These are phyloP conservation scores for Latheticus oryzae DNA, from an alignment of 2,888 invertebrate species.

Conservation along the genomic window DNA sequence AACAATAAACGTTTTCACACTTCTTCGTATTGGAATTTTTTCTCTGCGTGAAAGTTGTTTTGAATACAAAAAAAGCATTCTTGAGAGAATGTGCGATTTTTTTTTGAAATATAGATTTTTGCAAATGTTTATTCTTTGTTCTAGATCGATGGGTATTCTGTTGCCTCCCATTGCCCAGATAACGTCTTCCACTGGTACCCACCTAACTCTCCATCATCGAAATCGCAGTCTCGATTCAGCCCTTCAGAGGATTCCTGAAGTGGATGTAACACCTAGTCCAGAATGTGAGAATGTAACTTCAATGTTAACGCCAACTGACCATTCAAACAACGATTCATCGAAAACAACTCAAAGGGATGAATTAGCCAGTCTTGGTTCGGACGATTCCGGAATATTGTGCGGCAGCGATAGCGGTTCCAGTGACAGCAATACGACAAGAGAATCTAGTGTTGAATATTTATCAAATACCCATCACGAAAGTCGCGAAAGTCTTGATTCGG, in stretches of 20 bases:
- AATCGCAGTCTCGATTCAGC: constrained; percentile 92
- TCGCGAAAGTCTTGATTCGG: constrained; percentile 36
- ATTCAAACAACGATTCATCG: constrained; percentile 66
- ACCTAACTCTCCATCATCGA: constrained; percentile 80
- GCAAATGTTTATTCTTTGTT: constrained; percentile 45
- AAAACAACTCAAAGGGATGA: constrained; percentile 69
- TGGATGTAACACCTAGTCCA: constrained; percentile 76
- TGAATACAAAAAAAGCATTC: background rate
- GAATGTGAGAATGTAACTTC: constrained; percentile 67
- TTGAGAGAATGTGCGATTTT: no score
- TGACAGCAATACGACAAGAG: constrained; percentile 60
- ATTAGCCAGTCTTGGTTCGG: constrained; percentile 76
- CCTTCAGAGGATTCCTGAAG: constrained; percentile 89
- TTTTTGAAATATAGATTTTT: no score
- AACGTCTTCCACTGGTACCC: constrained; percentile 65
- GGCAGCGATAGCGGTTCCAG: constrained; percentile 69
- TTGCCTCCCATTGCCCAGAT: constrained; percentile 72
- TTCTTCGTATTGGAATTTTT: no score
- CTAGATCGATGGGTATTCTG: constrained; percentile 75
- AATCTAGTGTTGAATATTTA: constrained; percentile 68
- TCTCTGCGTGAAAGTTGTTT: constrained; percentile 2
- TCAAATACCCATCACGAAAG: constrained; percentile 54
- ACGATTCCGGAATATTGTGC: constrained; percentile 82
- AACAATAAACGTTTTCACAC: no score
- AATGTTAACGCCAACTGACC: constrained; percentile 61